A percentile compares a stretch with the other conserved stretches of the same genome.
phyloP scores from a whole-genome alignment of 2,888 invertebrate species.

The Torymus tubicola region DNA sequence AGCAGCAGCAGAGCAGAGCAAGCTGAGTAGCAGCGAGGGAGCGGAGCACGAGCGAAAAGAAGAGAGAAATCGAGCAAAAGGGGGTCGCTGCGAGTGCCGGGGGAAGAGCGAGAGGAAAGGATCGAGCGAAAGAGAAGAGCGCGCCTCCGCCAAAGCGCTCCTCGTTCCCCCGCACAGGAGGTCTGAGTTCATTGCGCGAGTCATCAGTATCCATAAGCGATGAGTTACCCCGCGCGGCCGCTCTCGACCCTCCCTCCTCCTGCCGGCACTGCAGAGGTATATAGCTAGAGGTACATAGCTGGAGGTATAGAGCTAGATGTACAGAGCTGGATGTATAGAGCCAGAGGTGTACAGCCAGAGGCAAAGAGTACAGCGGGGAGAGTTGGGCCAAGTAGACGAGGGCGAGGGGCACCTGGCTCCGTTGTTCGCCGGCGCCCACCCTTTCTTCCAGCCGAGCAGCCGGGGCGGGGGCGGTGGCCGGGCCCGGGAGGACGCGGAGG shows the following conservation, averaged over 20 bases:
- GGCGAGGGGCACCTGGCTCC: constrained; percentile 69
- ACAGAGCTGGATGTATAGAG: too few relatives aligned
- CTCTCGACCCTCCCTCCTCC: constrained; percentile 57
- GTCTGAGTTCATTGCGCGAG: constrained; percentile 81
- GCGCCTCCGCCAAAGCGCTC: constrained; percentile 77
- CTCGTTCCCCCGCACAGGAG: constrained; percentile 64
- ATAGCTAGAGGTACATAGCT: background rate
- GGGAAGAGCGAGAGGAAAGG: constrained; percentile 56
- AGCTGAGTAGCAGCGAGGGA: constrained; percentile 14
- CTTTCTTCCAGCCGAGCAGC: constrained; percentile 55
- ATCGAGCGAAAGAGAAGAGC: constrained; percentile 49
- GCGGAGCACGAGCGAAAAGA: constrained; percentile 4
- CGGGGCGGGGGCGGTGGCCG: constrained; percentile 38
- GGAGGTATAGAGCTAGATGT: constrained; percentile 14
- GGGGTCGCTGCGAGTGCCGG: constrained; percentile 38
- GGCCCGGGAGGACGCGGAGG: constrained; percentile 58
- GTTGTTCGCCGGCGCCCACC: constrained; percentile 69
- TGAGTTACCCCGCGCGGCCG: constrained; percentile 76
- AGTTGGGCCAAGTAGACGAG: constrained; percentile 51
- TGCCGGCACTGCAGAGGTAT: constrained; percentile 15
- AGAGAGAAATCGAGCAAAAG: constrained; percentile 54
- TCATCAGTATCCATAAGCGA: constrained; percentile 89
- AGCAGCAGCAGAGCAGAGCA: background rate
- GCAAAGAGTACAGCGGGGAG: background rate
- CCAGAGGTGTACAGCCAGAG: too few relatives aligned